Evolutionary conservation across 1,140 invertebrate genomes (phyloP).

Genomic region (Conus betulinus): DNA sequence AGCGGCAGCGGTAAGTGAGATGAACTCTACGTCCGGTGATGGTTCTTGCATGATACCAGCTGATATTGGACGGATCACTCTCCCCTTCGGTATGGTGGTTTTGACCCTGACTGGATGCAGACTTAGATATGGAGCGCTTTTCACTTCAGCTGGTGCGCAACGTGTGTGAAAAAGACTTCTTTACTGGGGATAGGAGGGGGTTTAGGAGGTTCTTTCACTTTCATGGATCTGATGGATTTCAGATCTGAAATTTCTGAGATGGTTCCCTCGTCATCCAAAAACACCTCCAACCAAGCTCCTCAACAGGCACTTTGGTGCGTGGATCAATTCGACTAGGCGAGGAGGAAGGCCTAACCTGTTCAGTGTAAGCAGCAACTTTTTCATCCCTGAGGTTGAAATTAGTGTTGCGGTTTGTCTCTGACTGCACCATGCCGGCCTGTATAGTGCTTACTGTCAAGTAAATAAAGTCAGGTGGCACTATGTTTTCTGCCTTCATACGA

Average conservation of each 20-base stretch:
- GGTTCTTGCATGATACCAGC: constrained; percentile 57
- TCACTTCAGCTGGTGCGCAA: constrained; percentile 59
- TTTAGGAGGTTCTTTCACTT: constrained; percentile 54
- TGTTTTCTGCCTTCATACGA: constrained; percentile 65
- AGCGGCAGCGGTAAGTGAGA: neutral
- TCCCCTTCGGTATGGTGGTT: constrained; percentile 65
- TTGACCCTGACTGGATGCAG: constrained; percentile 64
- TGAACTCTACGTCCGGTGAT: constrained; percentile 39
- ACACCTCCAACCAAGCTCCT: constrained; percentile 62
- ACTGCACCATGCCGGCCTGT: constrained; percentile 63
- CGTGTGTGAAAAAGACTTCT: constrained; percentile 61
- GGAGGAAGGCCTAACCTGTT: constrained; percentile 66
- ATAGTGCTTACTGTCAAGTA: constrained; percentile 72
- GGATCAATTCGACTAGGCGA: constrained; percentile 74
- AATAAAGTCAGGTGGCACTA: constrained; percentile 73
- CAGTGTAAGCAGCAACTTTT: constrained; percentile 38
- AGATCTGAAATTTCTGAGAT: constrained; percentile 59
- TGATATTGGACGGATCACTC: constrained; percentile 68
- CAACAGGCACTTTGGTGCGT: constrained; percentile 67
- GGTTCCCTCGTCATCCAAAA: constrained; percentile 52
- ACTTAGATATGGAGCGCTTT: constrained; percentile 53
- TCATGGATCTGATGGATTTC: constrained; percentile 57
- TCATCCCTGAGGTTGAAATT: constrained; percentile 56
- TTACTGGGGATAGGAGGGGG: constrained; percentile 47
- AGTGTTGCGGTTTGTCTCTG: constrained; percentile 63